Conservation (phyloP, 2,888 invertebrate species). For the Himalopsyche kuldschensis region DNA sequence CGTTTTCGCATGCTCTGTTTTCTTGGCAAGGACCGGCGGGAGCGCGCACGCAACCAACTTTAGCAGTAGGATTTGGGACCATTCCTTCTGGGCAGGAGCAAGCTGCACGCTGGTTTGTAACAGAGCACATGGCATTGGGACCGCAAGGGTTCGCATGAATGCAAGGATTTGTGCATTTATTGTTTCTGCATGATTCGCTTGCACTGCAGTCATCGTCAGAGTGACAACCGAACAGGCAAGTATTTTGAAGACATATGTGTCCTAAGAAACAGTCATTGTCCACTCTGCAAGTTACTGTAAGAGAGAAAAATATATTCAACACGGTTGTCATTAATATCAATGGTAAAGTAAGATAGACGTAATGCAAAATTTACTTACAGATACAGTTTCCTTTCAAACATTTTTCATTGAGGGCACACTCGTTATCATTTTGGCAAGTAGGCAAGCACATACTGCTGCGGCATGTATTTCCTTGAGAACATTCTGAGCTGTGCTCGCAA, state of each 20-base stretch:
- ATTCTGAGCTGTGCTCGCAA: constrained; percentile 71
- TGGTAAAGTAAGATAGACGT: not conserved
- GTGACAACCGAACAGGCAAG: constrained; percentile 84
- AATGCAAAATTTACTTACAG: constrained; percentile 57
- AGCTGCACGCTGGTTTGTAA: constrained; percentile 77
- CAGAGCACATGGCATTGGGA: constrained; percentile 80
- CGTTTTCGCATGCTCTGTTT: constrained; percentile 74
- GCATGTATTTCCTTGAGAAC: constrained; percentile 72
- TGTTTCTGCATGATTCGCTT: constrained; percentile 78
- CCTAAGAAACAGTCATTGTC: constrained; percentile 92
- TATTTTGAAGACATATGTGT: constrained; percentile 83
- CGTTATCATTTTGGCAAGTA: constrained; percentile 72
- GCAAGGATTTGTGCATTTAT: constrained; percentile 81
- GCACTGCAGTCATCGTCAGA: constrained; percentile 85
- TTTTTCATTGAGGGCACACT: constrained; percentile 88
- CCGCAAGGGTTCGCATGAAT: constrained; percentile 74
- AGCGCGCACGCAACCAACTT: constrained; percentile 82
- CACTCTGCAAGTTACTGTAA: constrained; percentile 79
- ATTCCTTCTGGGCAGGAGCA: constrained; percentile 79
- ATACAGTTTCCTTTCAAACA: constrained; percentile 81
- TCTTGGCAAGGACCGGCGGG: constrained; percentile 75
- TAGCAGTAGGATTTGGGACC: constrained; percentile 86
- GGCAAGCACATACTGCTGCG: constrained; percentile 82
- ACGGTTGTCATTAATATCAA: not conserved
- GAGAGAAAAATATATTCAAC: not conserved